These are phyloP conservation scores for Leptinotarsa lineolata DNA, from an alignment of 1,140 invertebrate species.

Conservation along the genomic window DNA sequence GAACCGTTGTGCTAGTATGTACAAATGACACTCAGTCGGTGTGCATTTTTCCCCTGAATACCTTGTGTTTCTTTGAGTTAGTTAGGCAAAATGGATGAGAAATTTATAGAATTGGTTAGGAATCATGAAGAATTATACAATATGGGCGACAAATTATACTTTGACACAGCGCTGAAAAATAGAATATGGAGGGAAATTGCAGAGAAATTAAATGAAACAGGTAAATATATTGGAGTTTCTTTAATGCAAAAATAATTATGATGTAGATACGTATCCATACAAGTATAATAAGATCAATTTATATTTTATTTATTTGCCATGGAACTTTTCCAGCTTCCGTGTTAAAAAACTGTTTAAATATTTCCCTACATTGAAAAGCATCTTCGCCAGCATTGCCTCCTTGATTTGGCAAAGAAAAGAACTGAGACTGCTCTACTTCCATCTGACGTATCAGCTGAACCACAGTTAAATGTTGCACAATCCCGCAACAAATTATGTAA, in stretches of 20 bases:
- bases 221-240: no score
- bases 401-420: conserved; percentile 29
- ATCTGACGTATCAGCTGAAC: conserved; percentile 25
- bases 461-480: conserved; percentile 11
- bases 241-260: no score
- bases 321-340: conserved; percentile 24
- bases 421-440: conserved; percentile 16
- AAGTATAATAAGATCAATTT: background rate
- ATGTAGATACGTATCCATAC: no score
- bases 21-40: background rate
- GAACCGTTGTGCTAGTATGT: background rate
- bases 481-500: conserved; percentile 28
- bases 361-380: conserved; percentile 28
- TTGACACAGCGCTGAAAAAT: conserved; percentile 3
- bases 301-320: conserved; percentile 30
- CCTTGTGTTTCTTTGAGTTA: background rate
- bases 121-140: background rate
- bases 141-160: background rate
- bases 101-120: background rate
- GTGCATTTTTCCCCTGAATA: background rate
- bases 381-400: conserved; percentile 28
- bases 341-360: conserved; percentile 30
- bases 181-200: background rate
- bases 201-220: no score
- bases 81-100: background rate